Conservation (phyloP, 2,113 vertebrate genomes). For the Ctenodactylus gundi region DNA sequence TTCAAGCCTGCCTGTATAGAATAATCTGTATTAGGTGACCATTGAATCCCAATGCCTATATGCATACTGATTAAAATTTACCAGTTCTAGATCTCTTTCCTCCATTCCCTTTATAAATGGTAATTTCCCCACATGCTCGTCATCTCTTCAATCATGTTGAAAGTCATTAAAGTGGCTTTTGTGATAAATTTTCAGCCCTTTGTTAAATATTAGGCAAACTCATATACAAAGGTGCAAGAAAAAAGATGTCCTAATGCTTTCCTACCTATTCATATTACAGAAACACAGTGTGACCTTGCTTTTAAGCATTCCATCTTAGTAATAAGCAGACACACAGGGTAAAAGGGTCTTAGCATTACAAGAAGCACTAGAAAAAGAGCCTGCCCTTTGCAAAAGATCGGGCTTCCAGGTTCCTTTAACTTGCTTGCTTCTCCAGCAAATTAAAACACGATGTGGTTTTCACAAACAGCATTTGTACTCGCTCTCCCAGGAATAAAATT, state of each 20-base stretch:
- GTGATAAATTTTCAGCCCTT: not conserved
- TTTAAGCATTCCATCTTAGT: not conserved
- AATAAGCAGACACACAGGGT: not conserved
- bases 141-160: not conserved
- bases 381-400: constrained; percentile 17
- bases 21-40: not conserved
- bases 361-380: constrained; percentile 4
- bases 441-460: constrained; percentile 55
- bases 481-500: constrained; percentile 44
- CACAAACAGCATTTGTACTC: not conserved
- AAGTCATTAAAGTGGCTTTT: not conserved
- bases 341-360: constrained; percentile 20
- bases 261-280: not conserved
- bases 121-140: not conserved
- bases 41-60: not conserved
- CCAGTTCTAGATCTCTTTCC: not conserved
- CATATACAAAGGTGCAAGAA: not conserved
- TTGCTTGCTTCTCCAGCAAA: constrained; percentile 13
- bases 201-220: not conserved
- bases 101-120: not conserved
- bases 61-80: not conserved
- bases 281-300: not conserved
- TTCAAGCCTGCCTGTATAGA: not conserved
- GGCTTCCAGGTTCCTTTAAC: constrained; percentile 28
- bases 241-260: not conserved